A percentile compares a stretch with the other conserved stretches of the same genome.
phyloP scores from a whole-genome alignment of 2,113 vertebrate genomes.

The Baryphthengus martii region DNA sequence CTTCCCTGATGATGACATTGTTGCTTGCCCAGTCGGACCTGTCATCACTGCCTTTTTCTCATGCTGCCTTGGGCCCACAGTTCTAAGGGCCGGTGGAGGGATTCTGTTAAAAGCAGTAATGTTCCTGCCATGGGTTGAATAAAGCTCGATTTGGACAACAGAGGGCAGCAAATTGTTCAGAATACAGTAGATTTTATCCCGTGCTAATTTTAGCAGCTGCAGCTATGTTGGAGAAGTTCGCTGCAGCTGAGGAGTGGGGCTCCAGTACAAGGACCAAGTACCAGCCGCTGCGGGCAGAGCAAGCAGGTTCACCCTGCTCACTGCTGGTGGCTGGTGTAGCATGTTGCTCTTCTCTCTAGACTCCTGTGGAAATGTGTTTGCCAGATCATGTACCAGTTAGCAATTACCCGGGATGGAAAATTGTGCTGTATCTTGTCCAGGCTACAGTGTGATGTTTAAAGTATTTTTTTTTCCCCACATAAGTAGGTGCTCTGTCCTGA shows the following conservation, averaged over 20 bases:
- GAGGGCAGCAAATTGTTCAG: conserved; percentile 27
- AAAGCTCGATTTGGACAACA: not conserved
- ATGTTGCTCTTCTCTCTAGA: not conserved
- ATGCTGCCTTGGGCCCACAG: accelerated
- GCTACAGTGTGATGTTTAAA: not conserved
- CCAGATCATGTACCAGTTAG: not conserved
- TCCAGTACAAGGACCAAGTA: not conserved
- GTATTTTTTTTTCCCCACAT: accelerated
- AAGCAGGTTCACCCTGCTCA: accelerated
- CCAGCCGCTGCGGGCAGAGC: not conserved
- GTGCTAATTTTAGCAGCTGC: not conserved
- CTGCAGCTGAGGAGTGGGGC: not conserved
- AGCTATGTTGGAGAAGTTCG: not conserved
- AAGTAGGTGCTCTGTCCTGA: not conserved
- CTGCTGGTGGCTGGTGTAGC: not conserved
- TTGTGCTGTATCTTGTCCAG: not conserved
- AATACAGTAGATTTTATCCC: not conserved
- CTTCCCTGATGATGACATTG: accelerated
- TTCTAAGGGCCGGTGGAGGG: not conserved
- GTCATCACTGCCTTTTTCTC: not conserved
- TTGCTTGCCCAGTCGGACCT: not conserved
- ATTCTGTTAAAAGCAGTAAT: not conserved
- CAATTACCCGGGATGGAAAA: not conserved
- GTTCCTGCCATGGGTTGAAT: not conserved
- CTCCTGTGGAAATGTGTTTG: not conserved